phyloP scores from a whole-genome alignment of 2,888 invertebrate genomes.

The Lepeophtheirus nordmannii region DNA sequence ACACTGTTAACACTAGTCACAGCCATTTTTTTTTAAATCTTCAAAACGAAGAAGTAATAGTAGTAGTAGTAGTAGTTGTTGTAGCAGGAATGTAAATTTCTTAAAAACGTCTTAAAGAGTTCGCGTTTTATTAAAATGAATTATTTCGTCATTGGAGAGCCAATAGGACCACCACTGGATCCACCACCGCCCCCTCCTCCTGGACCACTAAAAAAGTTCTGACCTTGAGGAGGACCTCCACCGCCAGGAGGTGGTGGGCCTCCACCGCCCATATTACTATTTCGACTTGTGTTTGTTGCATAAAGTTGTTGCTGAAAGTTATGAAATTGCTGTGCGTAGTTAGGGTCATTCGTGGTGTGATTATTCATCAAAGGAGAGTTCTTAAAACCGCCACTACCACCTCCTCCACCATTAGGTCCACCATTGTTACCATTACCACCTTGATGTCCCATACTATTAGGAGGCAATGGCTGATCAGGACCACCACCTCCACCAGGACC shows the following conservation, averaged over 20 bases:
- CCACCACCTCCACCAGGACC: slow-evolving; percentile 41
- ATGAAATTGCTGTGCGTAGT: slow-evolving; percentile 86
- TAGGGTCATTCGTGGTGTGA: slow-evolving; percentile 67
- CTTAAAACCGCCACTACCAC: slow-evolving; percentile 46
- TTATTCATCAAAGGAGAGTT: slow-evolving; percentile 61
- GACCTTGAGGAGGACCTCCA: slow-evolving; percentile 4
- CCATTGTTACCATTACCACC: slow-evolving; percentile 21
- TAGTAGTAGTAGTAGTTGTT: too few species aligned
- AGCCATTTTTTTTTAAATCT: not conserved
- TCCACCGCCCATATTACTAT: slow-evolving; percentile 27
- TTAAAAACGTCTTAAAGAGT: too few species aligned
- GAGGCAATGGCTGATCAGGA: slow-evolving; percentile 56
- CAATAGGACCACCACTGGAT: not conserved
- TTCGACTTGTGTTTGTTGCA: slow-evolving; percentile 59
- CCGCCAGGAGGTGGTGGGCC: slow-evolving; percentile 20
- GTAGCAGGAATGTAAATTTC: too few species aligned
- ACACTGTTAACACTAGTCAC: not conserved
- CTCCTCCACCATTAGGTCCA: slow-evolving; percentile 27
- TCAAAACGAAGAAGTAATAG: too few species aligned
- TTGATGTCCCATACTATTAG: slow-evolving; percentile 31
- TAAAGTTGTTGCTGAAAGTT: slow-evolving; percentile 89
- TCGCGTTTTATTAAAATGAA: not conserved
- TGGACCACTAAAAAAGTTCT: slow-evolving; percentile 10
- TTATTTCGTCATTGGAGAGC: not conserved
- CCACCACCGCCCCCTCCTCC: not conserved